phyloP scores from a whole-genome alignment of 1,140 invertebrate species.

The Cyclargus thomasi region DNA sequence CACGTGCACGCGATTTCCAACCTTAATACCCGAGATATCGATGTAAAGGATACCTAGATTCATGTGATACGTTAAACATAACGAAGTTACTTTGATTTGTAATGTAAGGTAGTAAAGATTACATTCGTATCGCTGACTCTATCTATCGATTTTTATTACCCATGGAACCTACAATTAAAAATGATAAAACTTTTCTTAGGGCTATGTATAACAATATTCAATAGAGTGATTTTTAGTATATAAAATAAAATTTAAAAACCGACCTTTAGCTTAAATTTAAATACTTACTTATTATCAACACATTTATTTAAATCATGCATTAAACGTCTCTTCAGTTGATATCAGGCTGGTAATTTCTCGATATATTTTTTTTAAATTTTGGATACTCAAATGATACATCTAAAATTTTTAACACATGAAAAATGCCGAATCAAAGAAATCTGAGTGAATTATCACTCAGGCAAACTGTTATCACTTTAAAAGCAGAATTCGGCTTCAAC shows the following conservation, averaged over 20 bases:
- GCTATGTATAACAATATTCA: too few species aligned
- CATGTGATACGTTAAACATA: not conserved
- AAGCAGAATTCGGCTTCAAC: not conserved
- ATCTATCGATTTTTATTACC: slow-evolving; percentile 5
- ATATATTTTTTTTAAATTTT: too few species aligned
- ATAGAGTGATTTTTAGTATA: too few species aligned
- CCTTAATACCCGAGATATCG: slow-evolving; percentile 27
- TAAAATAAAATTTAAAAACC: too few species aligned
- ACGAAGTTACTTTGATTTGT: not conserved
- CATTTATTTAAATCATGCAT: too few species aligned
- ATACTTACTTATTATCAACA: too few species aligned
- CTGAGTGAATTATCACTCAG: too few species aligned
- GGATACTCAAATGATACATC: not conserved
- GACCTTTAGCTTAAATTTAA: too few species aligned
- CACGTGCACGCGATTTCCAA: slow-evolving; percentile 43
- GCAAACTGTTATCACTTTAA: not conserved
- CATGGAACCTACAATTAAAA: slow-evolving; percentile 1
- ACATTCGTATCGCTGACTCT: slow-evolving; percentile 4
- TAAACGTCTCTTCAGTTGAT: too few species aligned
- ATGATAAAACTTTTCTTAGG: not conserved
- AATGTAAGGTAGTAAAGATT: not conserved
- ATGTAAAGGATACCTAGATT: slow-evolving; percentile 18
- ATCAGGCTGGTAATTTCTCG: too few species aligned
- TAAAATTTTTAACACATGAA: not conserved
- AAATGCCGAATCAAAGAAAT: too few species aligned